A percentile compares a stretch with the other conserved stretches of the same genome.
phyloP scores from a whole-genome alignment of 2,113 vertebrate genomes.

The Etheostoma cragini region DNA sequence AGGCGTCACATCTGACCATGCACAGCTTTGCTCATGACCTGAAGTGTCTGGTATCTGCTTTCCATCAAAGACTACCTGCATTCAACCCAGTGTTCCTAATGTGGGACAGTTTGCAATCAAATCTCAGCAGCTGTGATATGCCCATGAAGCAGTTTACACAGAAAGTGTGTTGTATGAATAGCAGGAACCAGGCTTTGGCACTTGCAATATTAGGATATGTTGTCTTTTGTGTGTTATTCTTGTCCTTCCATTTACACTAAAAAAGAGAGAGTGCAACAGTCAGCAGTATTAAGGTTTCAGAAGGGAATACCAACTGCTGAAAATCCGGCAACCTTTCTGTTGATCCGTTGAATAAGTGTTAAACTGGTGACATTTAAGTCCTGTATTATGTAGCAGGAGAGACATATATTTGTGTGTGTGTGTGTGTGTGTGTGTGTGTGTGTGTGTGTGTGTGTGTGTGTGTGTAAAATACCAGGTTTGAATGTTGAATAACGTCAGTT shows the following conservation, averaged over 20 bases:
- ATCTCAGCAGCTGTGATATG: neutral
- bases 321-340: conserved; percentile 21
- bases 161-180: neutral
- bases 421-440: too few species aligned
- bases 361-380: conserved; percentile 24
- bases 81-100: neutral
- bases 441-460: too few species aligned
- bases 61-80: conserved; percentile 12
- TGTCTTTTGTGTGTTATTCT: neutral
- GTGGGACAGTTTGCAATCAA: neutral
- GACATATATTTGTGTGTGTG: too few species aligned
- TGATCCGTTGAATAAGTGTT: neutral
- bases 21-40: neutral
- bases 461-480: neutral
- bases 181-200: neutral
- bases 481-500: conserved; percentile 9
- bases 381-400: conserved; percentile 4
- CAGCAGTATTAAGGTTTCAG: neutral
- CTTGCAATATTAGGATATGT: neutral
- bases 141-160: neutral
- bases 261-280: neutral
- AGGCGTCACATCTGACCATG: neutral
- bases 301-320: conserved; percentile 2
- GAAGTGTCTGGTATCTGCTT: neutral
- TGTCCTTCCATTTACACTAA: neutral